These are phyloP conservation scores for Pseudorectes ferrugineus DNA, from an alignment of 2,113 vertebrate genomes.

Conservation along the genomic window DNA sequence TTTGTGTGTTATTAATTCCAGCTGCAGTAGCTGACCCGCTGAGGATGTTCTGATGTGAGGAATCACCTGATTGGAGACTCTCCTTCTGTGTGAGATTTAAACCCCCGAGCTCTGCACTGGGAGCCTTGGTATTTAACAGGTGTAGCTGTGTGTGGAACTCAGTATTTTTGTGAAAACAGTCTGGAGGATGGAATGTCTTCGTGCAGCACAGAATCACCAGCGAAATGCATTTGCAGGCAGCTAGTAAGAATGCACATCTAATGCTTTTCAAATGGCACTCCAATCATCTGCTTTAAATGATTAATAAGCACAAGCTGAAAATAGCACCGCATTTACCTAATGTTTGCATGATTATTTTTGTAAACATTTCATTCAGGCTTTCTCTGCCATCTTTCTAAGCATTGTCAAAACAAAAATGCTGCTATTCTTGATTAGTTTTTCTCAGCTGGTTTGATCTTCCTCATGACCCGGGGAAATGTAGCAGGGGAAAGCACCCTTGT, in stretches of 20 bases:
- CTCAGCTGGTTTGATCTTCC: constrained; percentile 1
- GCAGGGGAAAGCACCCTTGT: background rate
- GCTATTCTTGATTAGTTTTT: background rate
- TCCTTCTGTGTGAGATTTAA: background rate
- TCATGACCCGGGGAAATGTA: background rate
- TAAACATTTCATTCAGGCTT: constrained; percentile 34
- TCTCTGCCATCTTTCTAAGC: constrained; percentile 12
- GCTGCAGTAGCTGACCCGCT: background rate
- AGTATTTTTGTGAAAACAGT: background rate
- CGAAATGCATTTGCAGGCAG: background rate
- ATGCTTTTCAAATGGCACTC: constrained; percentile 8
- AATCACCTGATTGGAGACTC: background rate
- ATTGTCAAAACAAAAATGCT: constrained; percentile 16
- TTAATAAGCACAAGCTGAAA: constrained; percentile 55
- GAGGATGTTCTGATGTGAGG: background rate
- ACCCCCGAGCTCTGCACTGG: background rate
- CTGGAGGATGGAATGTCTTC: background rate
- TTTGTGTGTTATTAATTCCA: background rate
- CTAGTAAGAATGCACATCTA: background rate
- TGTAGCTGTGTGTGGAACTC: background rate
- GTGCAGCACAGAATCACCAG: background rate
- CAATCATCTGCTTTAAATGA: constrained; percentile 49
- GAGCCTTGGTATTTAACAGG: background rate
- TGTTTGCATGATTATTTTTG: constrained; percentile 30
- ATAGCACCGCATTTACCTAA: constrained; percentile 47